Evolutionary conservation across 2,797 vertebrate species (phyloP), one percentile per base, ranked within the genome.

Genomic region (Oreochromis grahami): DNA sequence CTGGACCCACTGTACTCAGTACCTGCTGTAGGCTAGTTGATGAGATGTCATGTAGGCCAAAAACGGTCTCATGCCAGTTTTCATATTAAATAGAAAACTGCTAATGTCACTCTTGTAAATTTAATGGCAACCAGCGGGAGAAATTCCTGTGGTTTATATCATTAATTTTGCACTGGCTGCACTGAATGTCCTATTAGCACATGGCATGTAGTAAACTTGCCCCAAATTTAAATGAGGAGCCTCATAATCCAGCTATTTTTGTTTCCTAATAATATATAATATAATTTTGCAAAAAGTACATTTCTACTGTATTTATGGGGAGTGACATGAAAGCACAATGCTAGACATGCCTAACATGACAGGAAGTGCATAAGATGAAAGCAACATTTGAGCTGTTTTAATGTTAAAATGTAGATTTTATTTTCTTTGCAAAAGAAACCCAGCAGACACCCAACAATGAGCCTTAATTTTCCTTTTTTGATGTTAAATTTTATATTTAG

Each of bases 401-500:
- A 84, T 84, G 79, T 84, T 84, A 38, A 41, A 80, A 80, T 89
- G 45, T 81, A 38, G 65, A 85, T 83, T 79, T 65, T 41, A n/a
- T 19, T 19, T 29, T 4, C 38, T 17, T 43, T 55, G 36, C 45
- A 80, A 80, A 84, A 81, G 83, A 88, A 81, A 58, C 85, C 72
- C 85, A 83, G 79, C 8, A 29, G 87, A 92, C 84, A 82, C 78
- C 79, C 72, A 60, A 72, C 55, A 38, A 58, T 80, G 70, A 81
- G 83, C 72, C 84, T 84, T 89, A 89, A 91, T 87, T 76, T 60
- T 65, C 70, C 80, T 91, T 92, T 87, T 87, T 82, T 76, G 86
- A 87, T 76, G 82, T 45, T 19, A 63, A 41, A 68, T 86, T 85
- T 91, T 88, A 89, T 85, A 88, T 91, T 91, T 87, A 88, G 83